phyloP scores from a whole-genome alignment of 2,797 vertebrate species.

The Oreonectes daqikongensis region DNA sequence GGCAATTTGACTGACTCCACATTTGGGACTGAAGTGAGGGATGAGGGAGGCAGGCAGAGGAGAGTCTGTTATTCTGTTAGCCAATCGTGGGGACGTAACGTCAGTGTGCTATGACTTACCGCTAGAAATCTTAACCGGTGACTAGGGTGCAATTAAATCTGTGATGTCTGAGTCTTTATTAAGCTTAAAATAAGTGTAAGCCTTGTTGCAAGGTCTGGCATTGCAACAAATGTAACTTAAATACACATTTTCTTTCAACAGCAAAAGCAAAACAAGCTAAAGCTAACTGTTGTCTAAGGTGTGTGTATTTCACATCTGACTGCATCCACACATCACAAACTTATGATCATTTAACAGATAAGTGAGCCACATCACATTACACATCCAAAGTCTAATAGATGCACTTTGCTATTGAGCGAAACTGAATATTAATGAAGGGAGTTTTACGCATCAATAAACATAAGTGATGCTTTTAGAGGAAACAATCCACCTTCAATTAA shows the following conservation, averaged over 20 bases:
- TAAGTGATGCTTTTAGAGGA: constrained; percentile 20
- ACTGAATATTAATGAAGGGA: constrained; percentile 20
- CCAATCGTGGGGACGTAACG: background rate
- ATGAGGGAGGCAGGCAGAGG: background rate
- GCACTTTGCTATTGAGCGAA: constrained; percentile 11
- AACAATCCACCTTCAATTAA: constrained; percentile 34
- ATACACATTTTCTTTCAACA: background rate
- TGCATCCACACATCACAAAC: background rate
- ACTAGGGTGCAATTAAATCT: background rate
- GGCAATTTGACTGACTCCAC: constrained; percentile 1
- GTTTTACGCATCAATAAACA: constrained; percentile 29
- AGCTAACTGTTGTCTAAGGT: background rate
- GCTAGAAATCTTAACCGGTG: background rate
- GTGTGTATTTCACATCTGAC: background rate
- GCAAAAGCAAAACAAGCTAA: background rate
- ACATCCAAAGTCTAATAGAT: constrained; percentile 29
- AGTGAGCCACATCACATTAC: constrained; percentile 35
- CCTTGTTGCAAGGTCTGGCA: background rate
- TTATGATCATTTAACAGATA: constrained; percentile 29
- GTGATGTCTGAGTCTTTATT: background rate
- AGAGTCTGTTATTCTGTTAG: background rate
- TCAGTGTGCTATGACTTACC: background rate
- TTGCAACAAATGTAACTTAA: background rate
- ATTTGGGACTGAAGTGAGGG: background rate
- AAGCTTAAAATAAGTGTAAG: background rate